Conservation (phyloP, 2,888 invertebrate species). For the Netelia inedita region DNA sequence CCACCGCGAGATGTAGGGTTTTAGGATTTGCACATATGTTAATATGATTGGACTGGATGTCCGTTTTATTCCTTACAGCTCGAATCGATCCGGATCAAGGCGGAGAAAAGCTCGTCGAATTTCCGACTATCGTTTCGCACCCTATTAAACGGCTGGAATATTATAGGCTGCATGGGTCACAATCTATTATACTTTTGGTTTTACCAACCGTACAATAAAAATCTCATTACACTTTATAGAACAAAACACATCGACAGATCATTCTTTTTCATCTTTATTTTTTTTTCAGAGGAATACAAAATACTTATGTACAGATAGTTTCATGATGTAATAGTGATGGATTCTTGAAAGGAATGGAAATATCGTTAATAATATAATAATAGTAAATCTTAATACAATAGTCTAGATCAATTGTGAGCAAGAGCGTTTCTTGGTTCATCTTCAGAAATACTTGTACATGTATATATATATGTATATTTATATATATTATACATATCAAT, state of each 20-base stretch:
- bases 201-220: no score
- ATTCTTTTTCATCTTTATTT: conserved; percentile 72
- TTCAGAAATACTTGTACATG: conserved; percentile 78
- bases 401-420: conserved; percentile 83
- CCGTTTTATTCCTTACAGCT: no score
- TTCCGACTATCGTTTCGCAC: no score
- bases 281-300: conserved; percentile 85
- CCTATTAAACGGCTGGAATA: no score
- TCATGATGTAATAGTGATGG: conserved; percentile 84
- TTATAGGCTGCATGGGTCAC: no score
- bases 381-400: conserved; percentile 82
- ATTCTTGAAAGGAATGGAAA: conserved; percentile 84
- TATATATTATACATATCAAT: conserved; percentile 53
- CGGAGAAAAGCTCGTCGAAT: no score
- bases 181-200: no score
- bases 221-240: no score
- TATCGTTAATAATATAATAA: conserved; percentile 82
- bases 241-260: conserved; percentile 19
- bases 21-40: no score
- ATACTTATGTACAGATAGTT: conserved; percentile 85
- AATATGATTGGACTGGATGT: no score
- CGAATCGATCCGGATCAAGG: no score
- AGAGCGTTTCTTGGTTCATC: conserved; percentile 83
- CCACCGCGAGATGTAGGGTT: no score
- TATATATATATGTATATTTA: conserved; percentile 24